Conservation (phyloP, 2,888 invertebrate genomes). For the Agrilus mali region DNA sequence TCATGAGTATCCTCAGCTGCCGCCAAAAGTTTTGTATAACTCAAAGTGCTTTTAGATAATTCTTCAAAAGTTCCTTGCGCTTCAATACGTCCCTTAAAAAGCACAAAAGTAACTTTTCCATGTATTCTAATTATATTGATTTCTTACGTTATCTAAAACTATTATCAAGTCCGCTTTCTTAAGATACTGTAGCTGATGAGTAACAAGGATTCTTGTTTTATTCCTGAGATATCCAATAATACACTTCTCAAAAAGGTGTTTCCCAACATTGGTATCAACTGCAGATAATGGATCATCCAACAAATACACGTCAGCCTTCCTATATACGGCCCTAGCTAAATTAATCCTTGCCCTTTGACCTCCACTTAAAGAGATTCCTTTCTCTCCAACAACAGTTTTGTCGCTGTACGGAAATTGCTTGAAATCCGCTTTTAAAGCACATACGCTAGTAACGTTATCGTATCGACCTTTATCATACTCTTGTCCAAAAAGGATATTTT, state of each 20-base stretch:
- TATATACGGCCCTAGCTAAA: slow-evolving; percentile 62
- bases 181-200: slow-evolving; percentile 55
- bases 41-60: slow-evolving; percentile 25
- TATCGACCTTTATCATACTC: slow-evolving; percentile 33
- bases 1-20: slow-evolving; percentile 11
- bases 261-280: slow-evolving; percentile 64
- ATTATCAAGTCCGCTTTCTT: slow-evolving; percentile 39
- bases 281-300: slow-evolving; percentile 70
- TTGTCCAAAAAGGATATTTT: slow-evolving; percentile 55
- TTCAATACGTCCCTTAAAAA: slow-evolving; percentile 11
- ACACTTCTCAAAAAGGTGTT: slow-evolving; percentile 60
- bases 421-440: slow-evolving; percentile 49
- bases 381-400: slow-evolving; percentile 45
- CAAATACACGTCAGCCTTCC: slow-evolving; percentile 59
- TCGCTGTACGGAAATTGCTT: slow-evolving; percentile 42
- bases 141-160: slow-evolving; percentile 37
- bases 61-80: slow-evolving; percentile 27
- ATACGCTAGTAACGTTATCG: slow-evolving; percentile 39
- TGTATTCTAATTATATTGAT: not conserved
- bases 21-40: slow-evolving; percentile 30
- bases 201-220: slow-evolving; percentile 51
- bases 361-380: slow-evolving; percentile 62
- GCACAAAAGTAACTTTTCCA: not conserved
- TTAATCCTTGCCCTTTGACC: slow-evolving; percentile 69
- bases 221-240: slow-evolving; percentile 40